Conservation (phyloP, 2,888 invertebrate genomes). For the Myopa tessellatipennis region DNA sequence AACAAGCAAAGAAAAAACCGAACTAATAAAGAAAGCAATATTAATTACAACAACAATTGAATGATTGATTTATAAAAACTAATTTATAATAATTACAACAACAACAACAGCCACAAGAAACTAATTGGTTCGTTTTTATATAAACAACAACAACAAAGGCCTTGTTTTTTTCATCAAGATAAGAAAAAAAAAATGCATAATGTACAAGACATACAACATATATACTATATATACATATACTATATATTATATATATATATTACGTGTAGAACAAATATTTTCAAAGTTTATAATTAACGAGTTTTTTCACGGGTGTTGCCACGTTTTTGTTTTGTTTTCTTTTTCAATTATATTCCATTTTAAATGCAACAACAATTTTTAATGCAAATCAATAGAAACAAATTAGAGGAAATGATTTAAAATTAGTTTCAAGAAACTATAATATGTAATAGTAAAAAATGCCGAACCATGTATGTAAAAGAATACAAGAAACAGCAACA, state of each 20-base stretch:
- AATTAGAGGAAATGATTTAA: not conserved
- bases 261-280: not conserved
- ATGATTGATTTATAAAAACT: conserved; percentile 49
- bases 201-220: not conserved
- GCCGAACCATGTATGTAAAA: not conserved
- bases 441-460: conserved; percentile 4
- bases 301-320: conserved; percentile 8
- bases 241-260: too few relatives aligned
- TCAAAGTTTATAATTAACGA: not conserved
- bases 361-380: not conserved
- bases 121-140: not conserved
- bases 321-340: not conserved
- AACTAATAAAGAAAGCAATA: conserved; percentile 47
- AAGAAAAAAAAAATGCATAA: not conserved
- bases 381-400: not conserved
- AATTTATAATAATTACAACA: conserved; percentile 32
- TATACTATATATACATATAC: not conserved
- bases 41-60: conserved; percentile 51
- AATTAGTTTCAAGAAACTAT: conserved; percentile 24
- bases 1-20: conserved; percentile 67
- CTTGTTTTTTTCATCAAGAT: conserved; percentile 18
- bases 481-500: not conserved
- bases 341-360: not conserved
- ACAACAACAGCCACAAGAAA: conserved; percentile 26
- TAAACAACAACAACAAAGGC: conserved; percentile 32